These are phyloP conservation scores for Iguana delicatissima DNA, from an alignment of 2,797 vertebrate genomes.

Conservation along the genomic window DNA sequence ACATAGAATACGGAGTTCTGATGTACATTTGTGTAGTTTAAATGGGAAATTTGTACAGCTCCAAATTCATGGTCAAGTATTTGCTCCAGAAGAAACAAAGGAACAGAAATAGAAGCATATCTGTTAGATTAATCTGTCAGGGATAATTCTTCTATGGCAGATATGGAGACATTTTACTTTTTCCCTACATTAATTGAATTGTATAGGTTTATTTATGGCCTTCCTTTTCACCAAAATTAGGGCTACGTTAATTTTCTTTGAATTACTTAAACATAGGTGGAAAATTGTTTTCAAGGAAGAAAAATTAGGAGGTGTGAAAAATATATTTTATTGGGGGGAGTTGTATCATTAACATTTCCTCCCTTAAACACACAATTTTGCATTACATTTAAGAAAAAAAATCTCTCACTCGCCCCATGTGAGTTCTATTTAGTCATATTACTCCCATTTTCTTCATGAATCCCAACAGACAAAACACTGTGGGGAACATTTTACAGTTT, in stretches of 20 bases:
- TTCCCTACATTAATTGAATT: no score
- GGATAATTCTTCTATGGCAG: no score
- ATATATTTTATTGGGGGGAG: no score
- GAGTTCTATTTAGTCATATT: not conserved
- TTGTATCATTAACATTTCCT: no score
- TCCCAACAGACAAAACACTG: not conserved
- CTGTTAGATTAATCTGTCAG: not conserved
- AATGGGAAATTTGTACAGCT: not conserved
- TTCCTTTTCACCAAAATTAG: no score
- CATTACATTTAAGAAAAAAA: not conserved
- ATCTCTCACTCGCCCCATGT: not conserved
- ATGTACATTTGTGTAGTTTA: not conserved
- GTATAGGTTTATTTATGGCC: no score
- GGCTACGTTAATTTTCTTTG: not conserved
- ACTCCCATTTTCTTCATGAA: conserved; percentile 10
- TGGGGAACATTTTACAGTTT: accelerated
- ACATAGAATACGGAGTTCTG: no score
- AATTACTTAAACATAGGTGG: not conserved
- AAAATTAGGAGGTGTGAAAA: not conserved
- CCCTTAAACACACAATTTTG: not conserved
- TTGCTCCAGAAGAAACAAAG: not conserved
- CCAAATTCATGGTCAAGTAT: not conserved
- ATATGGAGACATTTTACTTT: no score
- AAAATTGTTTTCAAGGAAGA: not conserved
- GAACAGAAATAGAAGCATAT: not conserved